Evolutionary conservation across 2,888 invertebrate genomes (phyloP), one percentile per base, ranked within the genome.

Genomic region (Pelosia muscerda): DNA sequence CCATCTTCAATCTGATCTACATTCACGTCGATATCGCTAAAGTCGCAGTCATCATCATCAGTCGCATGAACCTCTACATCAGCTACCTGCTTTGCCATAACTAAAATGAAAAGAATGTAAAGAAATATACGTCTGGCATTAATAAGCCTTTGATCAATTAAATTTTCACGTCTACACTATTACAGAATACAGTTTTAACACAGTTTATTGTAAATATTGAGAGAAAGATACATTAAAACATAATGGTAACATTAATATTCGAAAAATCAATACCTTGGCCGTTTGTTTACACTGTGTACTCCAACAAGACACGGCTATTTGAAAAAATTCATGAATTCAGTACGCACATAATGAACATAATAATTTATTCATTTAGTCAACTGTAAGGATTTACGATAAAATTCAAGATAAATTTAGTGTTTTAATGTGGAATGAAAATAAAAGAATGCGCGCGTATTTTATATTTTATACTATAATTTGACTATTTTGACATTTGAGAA

Each of bases 1-100:
- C 89, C 83, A 57, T 94, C 91, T 57, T 95, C 94, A 60, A 95
- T 93, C 19, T 86, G 85, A 70, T 94, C 92, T 19, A 94, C 94
- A 71, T 93, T 94, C 59, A 70, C 15, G 11, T 70, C 69, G 31
- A 94, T 80, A 22, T 61, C 57, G 84, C 60, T 88, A 10, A 28
- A 57, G 22, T 81, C 75, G 2, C 85, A 73, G 19, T 81, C 73
- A 8, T 86, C 84, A 8, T 84, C 82, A 1, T 90, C 90, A 0
- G 87, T 89, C 0, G 87, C 92, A 65, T 94, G 94, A 26, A 94
- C 86, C 74, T 90, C 81, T 15, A 91, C 90, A 57, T 92, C 91
- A 13, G 93, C 91, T 65, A 92, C 78, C 82, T 91, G 90, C 73
- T 86, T 91, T 66, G 92, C 88, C 92, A 92, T 92, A 3, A 15